phyloP scores from a whole-genome alignment of 2,113 vertebrate species.

The Chelonoidis abingdonii region DNA sequence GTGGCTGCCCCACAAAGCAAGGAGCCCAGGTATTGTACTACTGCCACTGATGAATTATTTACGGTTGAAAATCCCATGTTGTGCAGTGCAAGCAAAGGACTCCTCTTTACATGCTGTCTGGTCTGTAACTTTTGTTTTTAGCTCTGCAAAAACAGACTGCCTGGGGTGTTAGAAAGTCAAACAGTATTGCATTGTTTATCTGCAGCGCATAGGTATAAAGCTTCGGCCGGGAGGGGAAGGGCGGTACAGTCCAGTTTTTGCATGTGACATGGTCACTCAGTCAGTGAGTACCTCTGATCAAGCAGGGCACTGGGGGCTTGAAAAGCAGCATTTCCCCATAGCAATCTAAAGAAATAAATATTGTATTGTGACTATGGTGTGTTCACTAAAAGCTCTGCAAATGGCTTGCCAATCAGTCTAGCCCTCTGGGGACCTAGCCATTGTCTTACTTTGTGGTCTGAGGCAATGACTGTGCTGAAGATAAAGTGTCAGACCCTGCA shows the following conservation, averaged over 20 bases:
- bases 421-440: neutral
- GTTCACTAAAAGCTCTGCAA: neutral
- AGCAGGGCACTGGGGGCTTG: neutral
- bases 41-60: neutral
- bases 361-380: neutral
- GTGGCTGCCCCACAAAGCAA: accelerated
- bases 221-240: neutral
- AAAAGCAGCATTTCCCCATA: neutral
- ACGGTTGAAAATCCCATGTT: neutral
- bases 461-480: neutral
- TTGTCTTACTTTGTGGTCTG: neutral
- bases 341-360: neutral
- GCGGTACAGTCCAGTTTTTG: neutral
- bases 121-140: neutral
- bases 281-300: neutral
- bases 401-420: neutral
- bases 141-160: neutral
- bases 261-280: neutral
- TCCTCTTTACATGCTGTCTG: neutral
- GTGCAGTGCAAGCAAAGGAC: neutral
- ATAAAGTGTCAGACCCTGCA: neutral
- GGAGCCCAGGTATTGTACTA: neutral
- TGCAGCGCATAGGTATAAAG: neutral
- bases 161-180: neutral
- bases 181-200: neutral